Evolutionary conservation across 1,140 invertebrate species (phyloP).

Genomic region (Apis mellifera): Amel_HAv3.1 CM009936.2:10122001-10122500

Average conservation of each 20-base stretch:
- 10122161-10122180: background rate
- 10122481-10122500: no score
- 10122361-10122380: no score
- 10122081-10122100: conserved; percentile 31
- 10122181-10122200: background rate
- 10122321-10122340: background rate
- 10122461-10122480: no score
- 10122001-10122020: conserved; percentile 7
- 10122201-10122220: conserved; percentile 3
- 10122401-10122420: no score
- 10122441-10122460: no score
- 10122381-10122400: no score
- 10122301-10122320: background rate
- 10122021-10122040: background rate
- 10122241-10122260: background rate
- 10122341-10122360: background rate
- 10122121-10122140: conserved; percentile 30
- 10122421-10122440: no score
- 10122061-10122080: conserved; percentile 18
- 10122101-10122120: background rate
- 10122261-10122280: background rate
- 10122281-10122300: background rate
- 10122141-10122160: background rate
- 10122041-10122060: conserved; percentile 13
- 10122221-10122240: background rate